Evolutionary conservation across 1,140 invertebrate genomes (phyloP).

Genomic region (Habropoda laboriosa): DNA sequence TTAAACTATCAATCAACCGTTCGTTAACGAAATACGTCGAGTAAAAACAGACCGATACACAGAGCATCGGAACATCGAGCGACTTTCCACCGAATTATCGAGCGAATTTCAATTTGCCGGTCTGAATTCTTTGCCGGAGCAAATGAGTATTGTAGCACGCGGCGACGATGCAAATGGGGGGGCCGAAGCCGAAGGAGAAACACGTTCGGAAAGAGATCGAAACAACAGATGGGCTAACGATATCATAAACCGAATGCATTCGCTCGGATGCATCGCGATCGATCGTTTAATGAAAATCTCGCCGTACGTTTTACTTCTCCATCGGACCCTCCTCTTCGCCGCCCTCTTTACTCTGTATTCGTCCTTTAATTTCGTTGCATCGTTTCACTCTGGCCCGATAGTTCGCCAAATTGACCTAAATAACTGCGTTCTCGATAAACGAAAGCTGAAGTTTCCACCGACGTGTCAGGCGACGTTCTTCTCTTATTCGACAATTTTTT

Average conservation of each 20-base stretch:
- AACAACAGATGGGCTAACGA: constrained; percentile 13
- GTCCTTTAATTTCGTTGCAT: constrained; percentile 31
- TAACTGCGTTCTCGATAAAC: background rate
- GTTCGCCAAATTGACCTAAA: background rate
- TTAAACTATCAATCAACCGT: too few relatives aligned
- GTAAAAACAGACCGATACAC: too few relatives aligned
- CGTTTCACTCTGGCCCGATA: too few relatives aligned
- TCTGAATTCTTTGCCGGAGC: background rate
- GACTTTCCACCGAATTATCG: too few relatives aligned
- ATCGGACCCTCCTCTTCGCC: background rate
- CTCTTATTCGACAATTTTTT: too few relatives aligned
- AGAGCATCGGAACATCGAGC: too few relatives aligned
- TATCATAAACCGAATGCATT: constrained; percentile 39
- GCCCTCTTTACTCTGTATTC: constrained; percentile 1
- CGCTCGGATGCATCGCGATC: constrained; percentile 19
- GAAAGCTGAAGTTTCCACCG: background rate
- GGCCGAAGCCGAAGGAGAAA: background rate
- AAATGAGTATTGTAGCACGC: background rate
- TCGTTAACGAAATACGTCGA: too few relatives aligned
- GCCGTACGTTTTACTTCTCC: constrained; percentile 16
- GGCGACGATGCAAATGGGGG: background rate
- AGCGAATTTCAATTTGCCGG: background rate
- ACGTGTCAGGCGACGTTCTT: too few relatives aligned
- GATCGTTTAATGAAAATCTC: constrained; percentile 52
- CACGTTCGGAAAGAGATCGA: background rate